A percentile compares a stretch with the other conserved stretches of the same genome.
Evolutionary conservation across 2,888 invertebrate species (phyloP).

Genomic region (Chloroclystis v-ata): DNA sequence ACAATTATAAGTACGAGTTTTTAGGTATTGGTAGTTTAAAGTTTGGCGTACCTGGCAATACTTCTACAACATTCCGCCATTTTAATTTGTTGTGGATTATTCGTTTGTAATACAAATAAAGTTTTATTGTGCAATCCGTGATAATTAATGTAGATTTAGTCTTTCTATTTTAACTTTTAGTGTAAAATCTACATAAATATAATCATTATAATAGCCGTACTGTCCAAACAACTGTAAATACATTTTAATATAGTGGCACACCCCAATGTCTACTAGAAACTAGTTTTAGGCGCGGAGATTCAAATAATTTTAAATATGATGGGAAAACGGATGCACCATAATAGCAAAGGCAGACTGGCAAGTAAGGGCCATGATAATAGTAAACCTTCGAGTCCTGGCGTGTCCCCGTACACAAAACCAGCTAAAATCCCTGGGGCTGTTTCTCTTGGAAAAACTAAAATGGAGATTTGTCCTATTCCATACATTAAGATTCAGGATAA

Average conservation of each 20-base stretch:
- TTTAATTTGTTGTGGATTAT: slow-evolving; percentile 35
- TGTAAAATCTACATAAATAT: too few species aligned
- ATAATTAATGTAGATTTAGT: too few species aligned
- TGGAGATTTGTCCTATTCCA: slow-evolving; percentile 76
- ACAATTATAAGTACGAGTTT: too few species aligned
- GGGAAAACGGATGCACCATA: slow-evolving; percentile 75
- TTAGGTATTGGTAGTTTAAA: too few species aligned
- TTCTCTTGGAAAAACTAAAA: slow-evolving; percentile 64
- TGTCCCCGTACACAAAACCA: slow-evolving; percentile 69
- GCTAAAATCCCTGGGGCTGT: slow-evolving; percentile 65
- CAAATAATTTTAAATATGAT: slow-evolving; percentile 55
- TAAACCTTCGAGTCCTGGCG: slow-evolving; percentile 72
- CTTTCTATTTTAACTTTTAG: too few species aligned
- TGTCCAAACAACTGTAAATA: neutral
- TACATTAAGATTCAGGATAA: slow-evolving; percentile 85
- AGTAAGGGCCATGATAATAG: slow-evolving; percentile 71
- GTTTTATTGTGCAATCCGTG: neutral
- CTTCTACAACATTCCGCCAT: slow-evolving; percentile 34
- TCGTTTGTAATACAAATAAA: neutral
- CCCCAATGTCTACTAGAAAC: slow-evolving; percentile 29
- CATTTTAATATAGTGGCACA: neutral
- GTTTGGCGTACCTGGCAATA: neutral
- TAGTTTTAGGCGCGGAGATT: slow-evolving; percentile 62
- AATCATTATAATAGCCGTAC: too few species aligned
- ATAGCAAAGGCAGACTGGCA: slow-evolving; percentile 69